These are phyloP conservation scores for Andrena dorsata DNA, from an alignment of 2,888 invertebrate species.

Conservation along the genomic window DNA sequence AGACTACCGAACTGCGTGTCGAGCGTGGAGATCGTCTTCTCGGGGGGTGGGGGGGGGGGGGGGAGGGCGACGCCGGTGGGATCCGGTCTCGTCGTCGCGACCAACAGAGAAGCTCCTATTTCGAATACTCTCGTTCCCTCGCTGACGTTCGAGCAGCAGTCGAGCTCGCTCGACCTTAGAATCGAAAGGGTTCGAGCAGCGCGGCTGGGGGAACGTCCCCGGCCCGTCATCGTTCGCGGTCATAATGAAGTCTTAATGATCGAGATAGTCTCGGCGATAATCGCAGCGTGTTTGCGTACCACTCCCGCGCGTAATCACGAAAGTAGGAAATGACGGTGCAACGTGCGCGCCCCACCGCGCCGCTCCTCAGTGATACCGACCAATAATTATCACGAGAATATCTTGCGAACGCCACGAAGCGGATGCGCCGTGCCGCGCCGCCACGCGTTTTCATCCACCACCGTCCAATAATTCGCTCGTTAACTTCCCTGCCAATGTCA, in stretches of 20 bases:
- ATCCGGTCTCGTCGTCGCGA: background rate
- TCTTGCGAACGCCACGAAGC: slow-evolving; percentile 48
- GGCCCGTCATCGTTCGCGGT: slow-evolving; percentile 7
- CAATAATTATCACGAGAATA: slow-evolving; percentile 68
- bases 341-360: slow-evolving; percentile 52
- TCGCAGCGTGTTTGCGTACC: slow-evolving; percentile 60
- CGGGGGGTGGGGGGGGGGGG: background rate
- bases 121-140: background rate
- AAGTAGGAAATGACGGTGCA: slow-evolving; percentile 79
- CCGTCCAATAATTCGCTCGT: slow-evolving; percentile 74
- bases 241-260: slow-evolving; percentile 67
- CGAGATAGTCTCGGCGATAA: slow-evolving; percentile 65
- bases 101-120: slow-evolving; percentile 14
- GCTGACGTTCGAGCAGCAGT: background rate
- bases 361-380: slow-evolving; percentile 57
- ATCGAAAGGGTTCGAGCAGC: background rate
- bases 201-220: slow-evolving; percentile 8
- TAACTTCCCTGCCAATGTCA: slow-evolving; percentile 71
- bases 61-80: slow-evolving; percentile 42
- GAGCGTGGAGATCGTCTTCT: slow-evolving; percentile 35
- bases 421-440: slow-evolving; percentile 13
- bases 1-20: slow-evolving; percentile 31
- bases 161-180: background rate
- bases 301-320: slow-evolving; percentile 70
- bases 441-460: slow-evolving; percentile 64